Evolutionary conservation across 2,113 vertebrate genomes (phyloP), one percentile per base, ranked within the genome.

Genomic region (Symphodus melops): DNA sequence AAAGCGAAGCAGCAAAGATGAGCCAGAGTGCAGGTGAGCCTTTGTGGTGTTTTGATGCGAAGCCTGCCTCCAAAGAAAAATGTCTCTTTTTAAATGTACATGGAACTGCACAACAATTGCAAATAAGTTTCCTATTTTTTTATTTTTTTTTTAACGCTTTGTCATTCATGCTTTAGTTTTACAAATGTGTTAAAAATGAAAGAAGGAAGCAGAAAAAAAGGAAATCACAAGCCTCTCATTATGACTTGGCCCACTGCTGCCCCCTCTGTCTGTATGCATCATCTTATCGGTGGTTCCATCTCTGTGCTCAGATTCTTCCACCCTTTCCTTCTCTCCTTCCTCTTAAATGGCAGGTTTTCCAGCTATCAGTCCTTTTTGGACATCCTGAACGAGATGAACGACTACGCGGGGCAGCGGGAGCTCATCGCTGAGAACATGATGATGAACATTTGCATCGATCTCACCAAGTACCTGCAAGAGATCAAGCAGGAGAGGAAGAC

Each of bases 331-430:
- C 65, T 61, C 78, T 63, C 78, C 66, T 63, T 63, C 25, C 69
- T 52, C 33, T 49, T 33, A 23, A 62, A 57, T 48, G 10, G 68
- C 51, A 97, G 96, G 89, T 94, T 96, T 56, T 95, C 95, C 73
- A 96, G 95, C 86, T 96, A 95, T 64, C 95, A 95, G 87, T 91
- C 96, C 1, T 97, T 97, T 42, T 51, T 96, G 76, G 95, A 96
- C 60, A 92, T 96, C 75, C 92, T 97, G 57, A 96, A 95, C 28
- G 96, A 97, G 89, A 93, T 95, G 84, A 97, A 96, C 1, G 96
- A 97, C 86, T 97, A 96, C 3, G 96, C 96, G 0, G 96, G 96
- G 37, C 96, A 97, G 93, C 89, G 96, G 28, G 96, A 97, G 89
- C 93, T 97, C 8, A 95, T 97, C 20, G 96, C 96, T 0, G 96